These are phyloP conservation scores for Notiomystis cincta DNA, from an alignment of 2,113 vertebrate species.

Conservation along the genomic window DNA sequence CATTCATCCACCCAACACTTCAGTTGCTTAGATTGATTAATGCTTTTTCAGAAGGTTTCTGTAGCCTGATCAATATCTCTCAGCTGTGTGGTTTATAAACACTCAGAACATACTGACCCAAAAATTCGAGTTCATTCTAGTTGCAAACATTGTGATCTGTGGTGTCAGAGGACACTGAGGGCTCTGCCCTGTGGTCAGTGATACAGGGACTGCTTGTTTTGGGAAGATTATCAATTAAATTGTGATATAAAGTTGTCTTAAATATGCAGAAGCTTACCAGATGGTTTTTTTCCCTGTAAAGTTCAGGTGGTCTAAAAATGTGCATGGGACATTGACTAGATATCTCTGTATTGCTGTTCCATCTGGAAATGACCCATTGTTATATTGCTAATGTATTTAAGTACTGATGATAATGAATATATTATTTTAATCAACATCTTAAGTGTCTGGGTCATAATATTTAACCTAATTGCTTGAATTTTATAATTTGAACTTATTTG, in stretches of 20 bases:
- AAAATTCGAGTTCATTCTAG: neutral
- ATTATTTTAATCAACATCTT: neutral
- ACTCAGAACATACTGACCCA: neutral
- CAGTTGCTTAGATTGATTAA: neutral
- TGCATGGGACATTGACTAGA: neutral
- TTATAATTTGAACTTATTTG: neutral
- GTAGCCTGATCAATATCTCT: neutral
- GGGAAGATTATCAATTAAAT: neutral
- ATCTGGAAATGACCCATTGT: neutral
- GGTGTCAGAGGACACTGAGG: neutral
- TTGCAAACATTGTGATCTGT: neutral
- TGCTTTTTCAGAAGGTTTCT: neutral
- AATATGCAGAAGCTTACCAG: neutral
- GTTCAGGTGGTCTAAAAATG: neutral
- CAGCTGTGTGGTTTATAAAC: neutral
- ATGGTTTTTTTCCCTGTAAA: neutral
- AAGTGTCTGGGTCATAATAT: neutral
- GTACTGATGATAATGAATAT: neutral
- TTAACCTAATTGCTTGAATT: neutral
- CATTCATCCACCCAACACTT: neutral
- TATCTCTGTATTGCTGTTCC: neutral
- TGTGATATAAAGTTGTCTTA: neutral
- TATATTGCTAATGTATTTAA: neutral
- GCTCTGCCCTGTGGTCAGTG: neutral
- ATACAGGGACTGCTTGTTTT: neutral